phyloP scores from a whole-genome alignment of 1,140 invertebrate genomes.

The Drosophila orena region DNA sequence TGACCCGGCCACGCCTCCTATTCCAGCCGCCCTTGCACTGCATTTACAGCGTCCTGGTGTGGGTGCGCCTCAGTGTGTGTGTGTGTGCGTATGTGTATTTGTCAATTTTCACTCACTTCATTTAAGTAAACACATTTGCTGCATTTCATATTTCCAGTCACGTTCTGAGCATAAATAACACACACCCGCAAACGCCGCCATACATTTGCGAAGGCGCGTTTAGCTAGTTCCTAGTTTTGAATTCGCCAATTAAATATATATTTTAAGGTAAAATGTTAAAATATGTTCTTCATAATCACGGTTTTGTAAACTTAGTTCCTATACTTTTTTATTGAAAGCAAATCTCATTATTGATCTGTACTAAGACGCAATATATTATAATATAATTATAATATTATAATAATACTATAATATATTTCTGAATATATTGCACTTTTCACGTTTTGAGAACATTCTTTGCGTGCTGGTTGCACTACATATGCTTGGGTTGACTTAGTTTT shows the following conservation, averaged over 20 bases:
- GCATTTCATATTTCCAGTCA: conserved; percentile 82
- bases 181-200: conserved; percentile 27
- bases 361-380: too few species aligned
- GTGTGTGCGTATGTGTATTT: conserved; percentile 56
- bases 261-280: too few species aligned
- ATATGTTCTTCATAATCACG: too few species aligned
- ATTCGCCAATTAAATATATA: not conserved
- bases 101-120: conserved; percentile 80
- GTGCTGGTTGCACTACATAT: conserved; percentile 23
- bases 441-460: conserved; percentile 12
- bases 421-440: too few species aligned
- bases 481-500: conserved; percentile 29
- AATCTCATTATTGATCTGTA: too few species aligned
- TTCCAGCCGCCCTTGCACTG: conserved; percentile 15
- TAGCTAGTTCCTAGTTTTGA: conserved; percentile 25
- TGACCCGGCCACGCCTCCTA: conserved; percentile 20
- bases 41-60: conserved; percentile 19
- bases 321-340: too few species aligned
- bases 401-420: too few species aligned
- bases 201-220: conserved; percentile 15
- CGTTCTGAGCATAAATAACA: conserved; percentile 76
- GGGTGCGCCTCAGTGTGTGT: not conserved
- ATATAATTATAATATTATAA: too few species aligned
- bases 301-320: too few species aligned
- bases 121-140: conserved; percentile 82